Percentiles rank a stretch among this genome's conserved stretches.
Conservation (phyloP, 2,888 invertebrate genomes). For the Cinara cedri region DNA sequence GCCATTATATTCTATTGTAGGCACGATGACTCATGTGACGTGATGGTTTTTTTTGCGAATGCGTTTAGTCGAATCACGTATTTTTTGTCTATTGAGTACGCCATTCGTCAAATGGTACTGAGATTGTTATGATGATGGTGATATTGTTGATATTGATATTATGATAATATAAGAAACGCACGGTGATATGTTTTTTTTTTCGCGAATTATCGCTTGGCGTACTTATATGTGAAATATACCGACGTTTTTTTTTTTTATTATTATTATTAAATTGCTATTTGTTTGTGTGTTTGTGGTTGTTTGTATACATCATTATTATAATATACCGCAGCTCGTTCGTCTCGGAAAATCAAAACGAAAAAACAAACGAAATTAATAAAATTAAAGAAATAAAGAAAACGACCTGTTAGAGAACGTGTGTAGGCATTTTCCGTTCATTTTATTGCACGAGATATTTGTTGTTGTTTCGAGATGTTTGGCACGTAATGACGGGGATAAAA, state of each 20-base stretch:
- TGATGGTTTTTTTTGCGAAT: no score
- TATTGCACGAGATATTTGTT: conserved; percentile 35
- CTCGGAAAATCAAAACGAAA: conserved; percentile 42
- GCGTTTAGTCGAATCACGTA: conserved; percentile 32
- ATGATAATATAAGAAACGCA: background rate
- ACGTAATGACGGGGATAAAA: conserved; percentile 28
- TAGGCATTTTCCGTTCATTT: conserved; percentile 31
- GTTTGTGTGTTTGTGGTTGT: conserved; percentile 2
- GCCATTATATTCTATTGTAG: no score
- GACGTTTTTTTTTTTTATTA: background rate
- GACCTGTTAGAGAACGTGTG: conserved; percentile 16
- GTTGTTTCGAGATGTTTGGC: conserved; percentile 18
- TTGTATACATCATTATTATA: conserved; percentile 2
- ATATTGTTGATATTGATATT: no score
- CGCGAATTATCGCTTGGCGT: no score
- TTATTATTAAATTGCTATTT: no score
- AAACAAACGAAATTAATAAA: no score
- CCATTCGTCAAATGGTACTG: conserved; percentile 51
- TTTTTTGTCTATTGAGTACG: conserved; percentile 31
- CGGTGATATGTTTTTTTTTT: background rate
- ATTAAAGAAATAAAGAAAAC: background rate
- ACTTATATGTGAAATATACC: no score
- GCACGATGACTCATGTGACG: no score
- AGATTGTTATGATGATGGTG: conserved; percentile 7
- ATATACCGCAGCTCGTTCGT: conserved; percentile 39